A percentile compares a stretch with the other conserved stretches of the same genome.
These are phyloP conservation scores for Drosophila sulfurigaster DNA, from an alignment of 1,140 invertebrate genomes.

Conservation along the genomic window DNA sequence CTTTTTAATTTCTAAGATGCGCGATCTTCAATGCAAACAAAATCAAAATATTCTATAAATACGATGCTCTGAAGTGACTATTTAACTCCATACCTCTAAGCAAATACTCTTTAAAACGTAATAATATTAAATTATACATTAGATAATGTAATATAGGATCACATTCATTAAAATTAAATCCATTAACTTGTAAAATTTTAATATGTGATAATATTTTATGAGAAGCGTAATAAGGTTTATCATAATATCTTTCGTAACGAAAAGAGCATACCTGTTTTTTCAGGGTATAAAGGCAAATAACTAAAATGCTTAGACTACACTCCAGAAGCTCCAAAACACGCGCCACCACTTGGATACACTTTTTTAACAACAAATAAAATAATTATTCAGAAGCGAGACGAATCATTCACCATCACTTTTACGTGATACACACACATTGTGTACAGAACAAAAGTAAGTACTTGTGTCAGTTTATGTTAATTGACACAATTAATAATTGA, in stretches of 20 bases:
- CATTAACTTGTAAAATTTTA: neutral
- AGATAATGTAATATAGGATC: neutral
- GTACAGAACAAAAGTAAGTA: constrained; percentile 12
- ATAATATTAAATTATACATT: neutral
- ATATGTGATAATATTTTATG: neutral
- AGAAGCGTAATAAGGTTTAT: no score
- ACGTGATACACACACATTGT: neutral
- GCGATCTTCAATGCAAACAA: constrained; percentile 36
- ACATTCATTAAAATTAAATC: neutral
- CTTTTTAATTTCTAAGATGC: constrained; percentile 10
- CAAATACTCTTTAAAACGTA: neutral
- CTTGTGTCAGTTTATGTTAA: constrained; percentile 35
- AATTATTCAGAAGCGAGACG: constrained; percentile 3
- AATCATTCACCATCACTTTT: constrained; percentile 33
- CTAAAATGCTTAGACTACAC: constrained; percentile 38
- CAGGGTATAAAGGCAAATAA: constrained; percentile 20
- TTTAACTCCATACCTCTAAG: neutral
- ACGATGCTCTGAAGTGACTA: neutral
- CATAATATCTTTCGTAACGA: neutral
- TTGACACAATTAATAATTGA: constrained; percentile 62
- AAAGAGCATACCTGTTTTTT: neutral
- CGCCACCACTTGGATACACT: constrained; percentile 64
- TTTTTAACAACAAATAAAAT: constrained; percentile 56
- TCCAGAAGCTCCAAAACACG: constrained; percentile 50
- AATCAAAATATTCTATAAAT: constrained; percentile 27